Evolutionary conservation across 2,797 vertebrate species (phyloP), one percentile per base, ranked within the genome.

Genomic region (Pitangus sulphuratus): DNA sequence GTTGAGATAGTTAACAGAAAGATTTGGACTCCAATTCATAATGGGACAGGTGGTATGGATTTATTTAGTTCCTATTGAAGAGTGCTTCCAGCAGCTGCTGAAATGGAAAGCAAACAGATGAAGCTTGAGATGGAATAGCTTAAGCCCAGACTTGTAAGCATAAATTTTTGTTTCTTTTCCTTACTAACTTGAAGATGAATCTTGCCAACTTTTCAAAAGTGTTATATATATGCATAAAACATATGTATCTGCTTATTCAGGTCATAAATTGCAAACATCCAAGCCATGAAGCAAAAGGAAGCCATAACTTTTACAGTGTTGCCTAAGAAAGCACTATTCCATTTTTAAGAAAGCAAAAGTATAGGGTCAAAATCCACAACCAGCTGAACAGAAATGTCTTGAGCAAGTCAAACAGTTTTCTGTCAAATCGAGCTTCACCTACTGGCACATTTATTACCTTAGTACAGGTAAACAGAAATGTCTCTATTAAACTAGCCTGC

Each of bases 1-100:
- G 45, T 83, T 84, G 74, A 82, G 78, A 61, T 11, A 77, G 69
- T 48, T 75, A 80, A 44, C 33, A 90, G 47, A 78, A 89, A 78
- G 22, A 75, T 92, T 79, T 92, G 76, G 86, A 51, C 30, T 65
- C 33, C 48, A 87, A 12, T 90, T 79, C 69, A 66, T 84, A 80
- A 47, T 44, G 53, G 39, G 64, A 89, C 89, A 92, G 92, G 81
- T 95, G 87, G 72, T 87, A 94, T 83, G 79, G 81, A 90, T 96
- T 95, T 91, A 88, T 86, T 85, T 80, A 80, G 24, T 92, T 94
- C 50, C 87, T 76, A 72, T 5, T 84, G 77, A 93, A 94, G 45
- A 84, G 31, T 48, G 25, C 40, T 95, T 93, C 87, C 61, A 84
- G 70, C 92, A 97, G 94, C 87, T 97, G 93, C 80, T 95, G 86